Evolutionary conservation across 2,113 vertebrate genomes (phyloP), one percentile per base, ranked within the genome.

Genomic region (Nibea coibor): DNA sequence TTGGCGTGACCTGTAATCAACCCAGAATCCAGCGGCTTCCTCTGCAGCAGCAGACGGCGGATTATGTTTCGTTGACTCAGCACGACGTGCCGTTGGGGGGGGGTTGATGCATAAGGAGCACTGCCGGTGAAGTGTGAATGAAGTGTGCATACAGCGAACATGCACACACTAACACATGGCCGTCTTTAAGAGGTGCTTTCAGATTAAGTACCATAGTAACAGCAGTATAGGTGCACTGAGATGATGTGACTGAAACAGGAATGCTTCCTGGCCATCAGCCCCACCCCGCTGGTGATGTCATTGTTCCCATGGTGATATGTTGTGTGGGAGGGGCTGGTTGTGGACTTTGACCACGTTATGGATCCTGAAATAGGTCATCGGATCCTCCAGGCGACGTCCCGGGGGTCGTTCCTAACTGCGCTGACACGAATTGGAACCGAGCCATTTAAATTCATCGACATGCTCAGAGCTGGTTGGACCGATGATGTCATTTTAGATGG

Each of bases 361-460:
- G 74, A 83, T 82, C 57, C 72, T 76, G 72, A 93, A 89, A 82
- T 88, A 86, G 90, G 91, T 90, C 91, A 90, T 1, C 51, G 56
- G 79, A 74, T 45, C 82, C 85, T 78, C 24, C 62, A 42, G 79
- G 82, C 69, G 2, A 17, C 15, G 64, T 39, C 77, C 61, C 53
- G 11, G 1, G 71, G 78, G 35, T 20, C 68, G 17, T 11, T 54
- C n/a, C 61, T 71, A 22, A 69, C 71, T 69, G 66, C 76, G n/a
- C 65, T 45, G 16, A 82, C 75, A 78, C 45, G 50, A 85, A 87
- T 77, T 73, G 75, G 31, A 66, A 31, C n/a, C 47, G 35, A 90
- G 61, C 76, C 85, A 78, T 85, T 92, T 88, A 83, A 74, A 84
- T 53, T 35, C 65, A 81, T 93, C 90, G 45, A 92, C 92, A 87